phyloP scores from a whole-genome alignment of 2,888 invertebrate species.

The Criorhina ranunculi region DNA sequence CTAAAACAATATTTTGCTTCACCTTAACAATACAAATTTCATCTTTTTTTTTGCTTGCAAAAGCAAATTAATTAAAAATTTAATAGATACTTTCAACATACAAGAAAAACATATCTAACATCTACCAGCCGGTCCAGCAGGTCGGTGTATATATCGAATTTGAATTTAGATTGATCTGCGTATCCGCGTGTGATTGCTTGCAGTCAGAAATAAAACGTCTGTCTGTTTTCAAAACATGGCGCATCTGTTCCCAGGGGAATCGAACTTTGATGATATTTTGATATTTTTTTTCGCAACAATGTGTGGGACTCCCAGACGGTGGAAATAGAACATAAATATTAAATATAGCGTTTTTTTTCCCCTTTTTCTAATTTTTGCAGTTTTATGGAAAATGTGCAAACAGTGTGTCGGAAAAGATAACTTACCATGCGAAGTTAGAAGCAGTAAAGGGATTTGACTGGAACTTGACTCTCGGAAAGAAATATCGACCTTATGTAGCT shows the following conservation, averaged over 20 bases:
- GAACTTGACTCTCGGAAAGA: too few relatives aligned
- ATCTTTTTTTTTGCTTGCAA: constrained; percentile 24
- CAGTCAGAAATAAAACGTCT: constrained; percentile 20
- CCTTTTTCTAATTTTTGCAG: not conserved
- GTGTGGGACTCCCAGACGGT: not conserved
- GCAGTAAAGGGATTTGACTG: too few relatives aligned
- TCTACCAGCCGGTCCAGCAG: not conserved
- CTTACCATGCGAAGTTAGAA: too few relatives aligned
- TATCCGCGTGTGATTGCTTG: not conserved
- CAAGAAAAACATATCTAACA: constrained; percentile 26
- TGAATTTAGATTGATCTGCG: constrained; percentile 10
- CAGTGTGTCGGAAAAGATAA: constrained; percentile 7
- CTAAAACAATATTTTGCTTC: constrained; percentile 11
- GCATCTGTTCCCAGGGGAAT: constrained; percentile 26
- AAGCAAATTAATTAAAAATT: constrained; percentile 33
- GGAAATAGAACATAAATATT: constrained; percentile 39
- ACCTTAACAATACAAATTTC: constrained; percentile 5
- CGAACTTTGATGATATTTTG: not conserved
- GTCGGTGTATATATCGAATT: constrained; percentile 1
- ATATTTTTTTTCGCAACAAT: constrained; percentile 13
- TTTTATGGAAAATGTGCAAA: not conserved
- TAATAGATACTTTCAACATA: constrained; percentile 53
- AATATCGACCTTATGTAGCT: too few relatives aligned
- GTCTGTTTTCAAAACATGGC: constrained; percentile 1
- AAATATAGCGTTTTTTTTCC: not conserved